Evolutionary conservation across 2,888 invertebrate genomes (phyloP), one percentile per base, ranked within the genome.

Genomic region (Zootermopsis nevadensis): DNA sequence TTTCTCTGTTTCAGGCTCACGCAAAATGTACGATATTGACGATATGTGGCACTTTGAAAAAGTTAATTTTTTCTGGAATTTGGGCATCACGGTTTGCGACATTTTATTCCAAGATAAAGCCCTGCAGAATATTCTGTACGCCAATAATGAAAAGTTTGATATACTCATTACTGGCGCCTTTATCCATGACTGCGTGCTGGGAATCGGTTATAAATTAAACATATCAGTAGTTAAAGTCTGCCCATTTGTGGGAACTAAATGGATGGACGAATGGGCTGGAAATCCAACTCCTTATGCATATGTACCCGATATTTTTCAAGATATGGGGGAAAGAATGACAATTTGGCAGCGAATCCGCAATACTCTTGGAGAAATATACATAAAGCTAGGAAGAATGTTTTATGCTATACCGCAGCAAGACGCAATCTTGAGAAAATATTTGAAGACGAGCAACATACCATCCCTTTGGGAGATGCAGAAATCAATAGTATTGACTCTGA

Each of bases 231-330:
- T 91, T 33, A 42, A 88, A 1, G 86, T 90, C 15, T 90, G 90
- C 86, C 90, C 91, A 0, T 84, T 91, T 67, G 91, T 90, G 27
- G 88, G 89, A 72, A 89, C 89, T 81, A 88, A 89, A 74, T 90
- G 89, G 87, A 89, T 91, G 86, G 91, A 90, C 82, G 89, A 89
- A 77, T 89, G 90, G 84, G 89, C 91, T 88, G 91, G 91, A 0
- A 88, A 90, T 80, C 89, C 91, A 3, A 87, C 88, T 0, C 90
- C 91, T 0, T 90, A 89, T 87, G 90, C 92, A 0, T 90, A 90
- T 86, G 89, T 91, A 48, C 91, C 92, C 0, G 90, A 91, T 80
- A 88, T 89, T 19, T 89, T 93, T 81, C 84, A 91, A 66, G 91
- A 90, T 48, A 90, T 91, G 27, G 87, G 89, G 0, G 89, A 89